Conservation (phyloP, 2,113 vertebrate species). For the Cyanocitta stelleri region DNA sequence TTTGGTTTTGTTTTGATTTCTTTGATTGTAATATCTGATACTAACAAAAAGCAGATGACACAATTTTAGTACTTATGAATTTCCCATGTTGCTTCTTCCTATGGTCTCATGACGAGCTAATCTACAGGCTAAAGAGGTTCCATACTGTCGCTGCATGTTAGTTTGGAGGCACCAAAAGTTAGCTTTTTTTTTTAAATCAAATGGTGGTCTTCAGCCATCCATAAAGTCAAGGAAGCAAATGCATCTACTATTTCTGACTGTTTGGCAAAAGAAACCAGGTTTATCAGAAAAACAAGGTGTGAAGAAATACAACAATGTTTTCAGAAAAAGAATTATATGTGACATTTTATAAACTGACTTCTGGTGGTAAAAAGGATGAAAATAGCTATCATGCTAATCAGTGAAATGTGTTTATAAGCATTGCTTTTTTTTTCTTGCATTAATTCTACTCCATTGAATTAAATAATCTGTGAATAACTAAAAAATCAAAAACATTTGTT, state of each 20-base stretch:
- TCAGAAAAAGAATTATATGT: neutral
- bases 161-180: neutral
- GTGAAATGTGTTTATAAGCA: neutral
- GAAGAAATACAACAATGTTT: neutral
- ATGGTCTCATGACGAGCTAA: neutral
- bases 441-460: neutral
- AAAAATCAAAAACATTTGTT: neutral
- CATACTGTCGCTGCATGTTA: neutral
- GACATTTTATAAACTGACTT: neutral
- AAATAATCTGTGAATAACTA: neutral
- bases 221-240: neutral
- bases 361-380: neutral
- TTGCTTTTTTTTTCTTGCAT: neutral
- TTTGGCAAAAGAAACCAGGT: neutral
- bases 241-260: neutral
- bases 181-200: neutral
- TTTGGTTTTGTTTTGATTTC: neutral
- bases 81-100: neutral
- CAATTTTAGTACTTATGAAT: neutral
- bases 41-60: neutral
- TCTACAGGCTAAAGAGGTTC: neutral
- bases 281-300: neutral
- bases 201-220: neutral
- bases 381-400: neutral
- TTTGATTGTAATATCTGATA: neutral